Evolutionary conservation across 2,888 invertebrate genomes (phyloP), one percentile per base, ranked within the genome.

Genomic region (Andrena trimmerana): DNA sequence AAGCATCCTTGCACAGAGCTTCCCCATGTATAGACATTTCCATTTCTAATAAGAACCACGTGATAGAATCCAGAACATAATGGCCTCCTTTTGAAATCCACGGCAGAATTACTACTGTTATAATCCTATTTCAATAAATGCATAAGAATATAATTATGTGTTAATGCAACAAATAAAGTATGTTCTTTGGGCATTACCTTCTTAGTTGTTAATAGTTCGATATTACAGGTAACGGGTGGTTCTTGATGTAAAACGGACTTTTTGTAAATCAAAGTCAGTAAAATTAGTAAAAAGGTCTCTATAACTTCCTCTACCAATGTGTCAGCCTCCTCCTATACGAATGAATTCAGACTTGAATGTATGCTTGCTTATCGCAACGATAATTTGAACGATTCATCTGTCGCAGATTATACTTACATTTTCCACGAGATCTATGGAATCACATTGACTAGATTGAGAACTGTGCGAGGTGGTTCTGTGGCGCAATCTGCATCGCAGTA

Each of bases 11-110:
- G 94, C 20, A 93, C 92, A 3, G 95, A 94, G 85, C 95, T 95
- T 16, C 96, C 96, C 96, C 96, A 96, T 2, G 95, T 96, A 90
- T 95, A 96, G 4, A 96, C 94, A 77, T 94, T 94, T 52, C 95
- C 95, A 87, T 96, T 96, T 83, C 96, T 94, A 31, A 96, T 94
- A 16, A 96, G 93, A 7, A 95, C 96, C 16, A 95, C 95, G 91
- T 96, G 96, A 85, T 95, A 95, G 89, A 95, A 96, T 16, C 96
- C 96, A 88, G 96, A 95, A 85, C 95, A 95, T 63, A 96, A 90
- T 10, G 94, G 93, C 85, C 94, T 93, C 92, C 94, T 76, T 93
- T 95, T 91, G 92, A 93, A 93, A 91, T 95, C 90, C 87, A 93
- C 87, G 91, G 90, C 88, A 72, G 76, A 66, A 42, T 50, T 60